Evolutionary conservation across 1,140 invertebrate genomes (phyloP), one percentile per base, ranked within the genome.

Genomic region (Drosophila navojoa): DNA sequence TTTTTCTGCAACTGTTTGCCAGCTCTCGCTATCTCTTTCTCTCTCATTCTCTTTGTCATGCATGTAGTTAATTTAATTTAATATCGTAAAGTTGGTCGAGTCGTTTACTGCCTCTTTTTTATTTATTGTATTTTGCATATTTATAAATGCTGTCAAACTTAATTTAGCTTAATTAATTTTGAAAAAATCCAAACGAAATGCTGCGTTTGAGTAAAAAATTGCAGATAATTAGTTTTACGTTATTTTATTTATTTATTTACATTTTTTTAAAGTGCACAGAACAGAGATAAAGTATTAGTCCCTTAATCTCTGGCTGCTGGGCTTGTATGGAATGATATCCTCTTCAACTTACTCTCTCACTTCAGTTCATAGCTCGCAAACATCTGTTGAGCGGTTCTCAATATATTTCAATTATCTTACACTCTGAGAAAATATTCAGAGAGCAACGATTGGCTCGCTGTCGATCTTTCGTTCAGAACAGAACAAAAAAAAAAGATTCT

Each of bases 141-240:
- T 62, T 82, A 76, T 74, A 79, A 89, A 69, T 69, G 79, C 84
- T 79, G 81, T 80, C 67, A 79, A 87, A 89, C 52, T 84, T 84
- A 87, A 87, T 87, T 87, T 75, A 77, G 72, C 59, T 72, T 84
- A 87, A 89, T 87, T 89, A 84, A 77, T 79, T 87, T 79, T 77
- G 38, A 57, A 79, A 74, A 64, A 63, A 67, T 44, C 9, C 44
- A 35, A 35, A 35, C 50, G 72, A 66, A 55, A 49, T 42, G 42
- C 25, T 32, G 9, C 3, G 16, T 35, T 32, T 44, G 42, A 13
- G 4, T 54, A 59, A 62, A 61, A 73, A 61, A 69, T 55, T 55
- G 42, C 19, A 5, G 9, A 42, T 69, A 73, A 73, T 73, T 73
- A 69, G 66, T 73, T 73, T 73, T 57, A 15, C 60, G 44, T 47